These are phyloP conservation scores for Hylomyscus alleni DNA, from an alignment of 2,797 vertebrate genomes.

Conservation along the genomic window DNA sequence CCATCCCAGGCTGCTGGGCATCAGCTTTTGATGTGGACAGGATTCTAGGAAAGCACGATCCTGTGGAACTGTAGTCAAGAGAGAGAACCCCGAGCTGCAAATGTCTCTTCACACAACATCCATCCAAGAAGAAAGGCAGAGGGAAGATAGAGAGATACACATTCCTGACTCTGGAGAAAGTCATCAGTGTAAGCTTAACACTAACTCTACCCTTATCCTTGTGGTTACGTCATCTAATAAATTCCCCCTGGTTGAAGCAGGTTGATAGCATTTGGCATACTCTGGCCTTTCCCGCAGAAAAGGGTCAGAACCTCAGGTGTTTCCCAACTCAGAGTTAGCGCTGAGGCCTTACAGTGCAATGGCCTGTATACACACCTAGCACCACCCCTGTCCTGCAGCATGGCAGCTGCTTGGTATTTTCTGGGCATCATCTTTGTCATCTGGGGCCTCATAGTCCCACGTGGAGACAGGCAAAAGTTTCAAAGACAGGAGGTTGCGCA, in stretches of 20 bases:
- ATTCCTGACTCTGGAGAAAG: not conserved
- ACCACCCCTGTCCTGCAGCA: too few species aligned
- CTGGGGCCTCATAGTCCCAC: too few species aligned
- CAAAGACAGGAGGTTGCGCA: not conserved
- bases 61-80: not conserved
- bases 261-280: not conserved
- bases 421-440: not conserved
- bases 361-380: not conserved
- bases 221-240: not conserved
- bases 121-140: conserved; percentile 22
- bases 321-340: not conserved
- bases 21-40: not conserved
- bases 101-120: not conserved
- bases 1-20: not conserved
- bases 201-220: not conserved
- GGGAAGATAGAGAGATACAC: not conserved
- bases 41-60: not conserved
- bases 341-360: not conserved
- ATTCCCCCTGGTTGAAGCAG: not conserved
- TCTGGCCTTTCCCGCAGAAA: not conserved
- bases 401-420: not conserved
- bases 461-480: not conserved
- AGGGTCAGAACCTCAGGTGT: not conserved
- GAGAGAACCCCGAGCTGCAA: not conserved
- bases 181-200: not conserved